These are phyloP conservation scores for Eupithecia vulgata DNA, from an alignment of 2,888 invertebrate genomes.

Conservation along the genomic window DNA sequence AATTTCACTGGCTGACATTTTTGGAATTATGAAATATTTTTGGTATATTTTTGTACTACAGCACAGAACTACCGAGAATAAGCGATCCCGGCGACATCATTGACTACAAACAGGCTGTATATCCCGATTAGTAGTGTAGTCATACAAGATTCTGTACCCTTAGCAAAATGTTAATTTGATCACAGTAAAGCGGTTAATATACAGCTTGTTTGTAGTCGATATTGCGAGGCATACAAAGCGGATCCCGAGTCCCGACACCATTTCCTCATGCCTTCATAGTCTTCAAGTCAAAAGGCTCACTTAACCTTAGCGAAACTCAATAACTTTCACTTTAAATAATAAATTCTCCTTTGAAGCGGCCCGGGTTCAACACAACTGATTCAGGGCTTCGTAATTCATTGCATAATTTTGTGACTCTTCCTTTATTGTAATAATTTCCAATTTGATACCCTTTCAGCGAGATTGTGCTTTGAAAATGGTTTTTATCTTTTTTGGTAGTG, in stretches of 20 bases:
- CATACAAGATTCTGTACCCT: not conserved
- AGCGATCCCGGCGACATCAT: too few relatives aligned
- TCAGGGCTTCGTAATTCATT: conserved; percentile 64
- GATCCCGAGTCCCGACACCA: conserved; percentile 28
- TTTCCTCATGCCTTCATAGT: conserved; percentile 35
- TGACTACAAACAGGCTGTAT: not conserved
- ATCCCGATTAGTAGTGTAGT: not conserved
- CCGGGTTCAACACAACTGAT: conserved; percentile 69
- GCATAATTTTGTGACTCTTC: conserved; percentile 49
- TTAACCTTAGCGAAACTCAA: conserved; percentile 82
- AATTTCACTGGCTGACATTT: too few relatives aligned
- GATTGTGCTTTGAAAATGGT: conserved; percentile 23
- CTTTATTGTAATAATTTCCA: conserved; percentile 34
- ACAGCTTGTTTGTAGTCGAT: conserved; percentile 32
- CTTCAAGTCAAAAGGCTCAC: conserved; percentile 76
- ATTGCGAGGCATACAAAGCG: conserved; percentile 33
- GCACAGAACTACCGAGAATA: too few relatives aligned
- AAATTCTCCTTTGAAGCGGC: conserved; percentile 77
- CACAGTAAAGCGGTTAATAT: conserved; percentile 33
- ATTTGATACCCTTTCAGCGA: conserved; percentile 32
- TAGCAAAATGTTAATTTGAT: conserved; percentile 30
- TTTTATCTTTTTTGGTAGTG: conserved; percentile 5
- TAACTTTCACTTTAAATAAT: conserved; percentile 82
- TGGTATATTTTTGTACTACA: too few relatives aligned
- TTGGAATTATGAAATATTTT: too few relatives aligned